Evolutionary conservation across 2,113 vertebrate genomes (phyloP), one percentile per base, ranked within the genome.

Genomic region (Elephantulus edwardii): DNA sequence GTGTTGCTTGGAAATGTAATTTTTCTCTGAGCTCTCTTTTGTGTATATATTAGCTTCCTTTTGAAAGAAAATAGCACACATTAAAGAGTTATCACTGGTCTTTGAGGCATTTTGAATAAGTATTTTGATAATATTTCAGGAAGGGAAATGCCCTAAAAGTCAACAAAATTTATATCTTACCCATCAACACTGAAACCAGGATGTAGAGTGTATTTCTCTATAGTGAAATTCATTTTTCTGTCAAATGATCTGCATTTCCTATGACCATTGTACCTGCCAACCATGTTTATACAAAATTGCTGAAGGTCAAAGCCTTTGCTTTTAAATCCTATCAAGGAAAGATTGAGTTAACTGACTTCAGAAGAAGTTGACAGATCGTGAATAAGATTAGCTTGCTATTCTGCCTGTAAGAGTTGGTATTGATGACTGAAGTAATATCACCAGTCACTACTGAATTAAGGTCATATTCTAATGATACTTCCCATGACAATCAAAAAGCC

Each of bases 191-290:
- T 62, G 90, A 92, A 94, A 94, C 85, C 60, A 86, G 40, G 48
- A 64, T 58, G 19, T 72, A n/a, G 82, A 80, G 77, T 92, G 93
- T 83, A 92, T 54, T 64, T 16, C 48, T 95, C n/a, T 92, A 83
- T 86, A 96, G 40, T 83, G 91, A 97, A 95, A 96, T 24, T 68
- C 74, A 94, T 87, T 94, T 96, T 96, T 93, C 89, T 48, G 97
- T 95, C 44, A 58, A 96, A 93, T 96, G 96, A 96, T 96, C 84
- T 95, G 13, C 66, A 93, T 96, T 89, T 96, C 80, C 95, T 96
- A 88, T 46, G 68, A 90, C 54, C 52, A 94, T 95, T 96, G 90
- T 96, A 95, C 94, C 64, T 97, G 83, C 86, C 94, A 97, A 88
- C 85, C 88, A 79, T 28, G 58, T 79, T 96, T 89, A 86, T 87